These are phyloP conservation scores for Sesia bembeciformis DNA, from an alignment of 2,888 invertebrate species.

Conservation along the genomic window DNA sequence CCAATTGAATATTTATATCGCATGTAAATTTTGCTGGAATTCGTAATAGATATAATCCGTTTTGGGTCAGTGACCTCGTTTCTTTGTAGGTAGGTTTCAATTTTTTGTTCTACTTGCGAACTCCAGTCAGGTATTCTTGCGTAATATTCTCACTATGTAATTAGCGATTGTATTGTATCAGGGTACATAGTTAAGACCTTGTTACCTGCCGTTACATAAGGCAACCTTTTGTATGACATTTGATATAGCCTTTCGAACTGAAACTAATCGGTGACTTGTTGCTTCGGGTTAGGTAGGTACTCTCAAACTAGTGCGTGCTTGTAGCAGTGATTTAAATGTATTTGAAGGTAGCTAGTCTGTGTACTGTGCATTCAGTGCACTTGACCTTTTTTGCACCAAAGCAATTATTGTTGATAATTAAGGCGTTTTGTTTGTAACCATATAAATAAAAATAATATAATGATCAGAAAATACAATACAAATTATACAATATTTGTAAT, in stretches of 20 bases:
- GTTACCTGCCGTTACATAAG: slow-evolving; percentile 45
- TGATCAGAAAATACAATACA: too few relatives aligned
- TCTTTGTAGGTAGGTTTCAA: slow-evolving; percentile 37
- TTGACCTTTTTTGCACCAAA: too few relatives aligned
- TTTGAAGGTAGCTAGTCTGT: too few relatives aligned
- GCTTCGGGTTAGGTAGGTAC: background rate
- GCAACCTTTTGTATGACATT: slow-evolving; percentile 61
- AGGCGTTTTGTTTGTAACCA: too few relatives aligned
- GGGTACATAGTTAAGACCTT: slow-evolving; percentile 16
- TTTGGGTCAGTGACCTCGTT: slow-evolving; percentile 58
- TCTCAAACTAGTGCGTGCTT: too few relatives aligned
- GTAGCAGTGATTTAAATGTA: too few relatives aligned
- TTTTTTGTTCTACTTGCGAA: slow-evolving; percentile 42
- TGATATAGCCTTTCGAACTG: slow-evolving; percentile 45
- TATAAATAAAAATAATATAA: too few relatives aligned
- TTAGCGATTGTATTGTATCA: slow-evolving; percentile 50
- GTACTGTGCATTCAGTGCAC: too few relatives aligned
- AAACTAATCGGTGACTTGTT: background rate
- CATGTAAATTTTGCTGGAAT: background rate
- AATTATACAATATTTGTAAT: too few relatives aligned
- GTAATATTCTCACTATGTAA: slow-evolving; percentile 38
- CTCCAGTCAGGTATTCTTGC: slow-evolving; percentile 2
- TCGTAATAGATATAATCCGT: slow-evolving; percentile 25
- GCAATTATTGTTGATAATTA: too few relatives aligned
- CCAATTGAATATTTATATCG: background rate